Evolutionary conservation across 2,888 invertebrate species (phyloP), one percentile per base, ranked within the genome.

Genomic region (Timandra comae): DNA sequence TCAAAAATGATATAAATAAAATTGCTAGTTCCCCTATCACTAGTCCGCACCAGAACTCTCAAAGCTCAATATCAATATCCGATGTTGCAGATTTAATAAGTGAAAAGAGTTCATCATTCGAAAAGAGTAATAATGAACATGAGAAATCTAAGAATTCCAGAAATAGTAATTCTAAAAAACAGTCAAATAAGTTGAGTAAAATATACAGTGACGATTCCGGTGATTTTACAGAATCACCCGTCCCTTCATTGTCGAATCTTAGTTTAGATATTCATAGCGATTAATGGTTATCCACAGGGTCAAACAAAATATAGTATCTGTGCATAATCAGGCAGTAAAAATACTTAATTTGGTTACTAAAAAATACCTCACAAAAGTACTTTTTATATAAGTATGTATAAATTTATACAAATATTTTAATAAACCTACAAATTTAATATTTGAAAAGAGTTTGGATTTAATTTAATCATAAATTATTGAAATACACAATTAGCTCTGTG

Each of bases 201-300:
- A 50, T 58, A 33, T 46, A 56, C 10, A 78, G 71, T 53, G 76
- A 80, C 56, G 76, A 79, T 49, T 81, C 81, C 9, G 79, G 73
- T 30, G 82, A 82, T 39, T 79, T 76, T 38, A 74, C 81, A 1
- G 82, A 77, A 31, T 82, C 84, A 20, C 77, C 82, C 3, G 56
- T 85, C 37, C 82, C 80, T 12, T 84, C 82, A 12, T 49, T 85
- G 16, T 85, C 84, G 31, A 85, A 85, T 57, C 60, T 85, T 16
- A 85, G 84, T 52, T 64, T 82, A 34, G 80, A 85, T 47, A 72
- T 81, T 43, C 81, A 82, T 57, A 82, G 81, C 68, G 82, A 82
- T 44, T 81, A n/a, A n/a, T n/a, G 51, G 62, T 24, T 24, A 24
- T 11, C n/a, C n/a, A n/a, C n/a, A n/a, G n/a, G n/a, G n/a, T n/a